Percentiles rank a stretch among this genome's conserved stretches.
Conservation (phyloP, 2,888 invertebrate genomes). For the Drosophila hamatofila region DNA sequence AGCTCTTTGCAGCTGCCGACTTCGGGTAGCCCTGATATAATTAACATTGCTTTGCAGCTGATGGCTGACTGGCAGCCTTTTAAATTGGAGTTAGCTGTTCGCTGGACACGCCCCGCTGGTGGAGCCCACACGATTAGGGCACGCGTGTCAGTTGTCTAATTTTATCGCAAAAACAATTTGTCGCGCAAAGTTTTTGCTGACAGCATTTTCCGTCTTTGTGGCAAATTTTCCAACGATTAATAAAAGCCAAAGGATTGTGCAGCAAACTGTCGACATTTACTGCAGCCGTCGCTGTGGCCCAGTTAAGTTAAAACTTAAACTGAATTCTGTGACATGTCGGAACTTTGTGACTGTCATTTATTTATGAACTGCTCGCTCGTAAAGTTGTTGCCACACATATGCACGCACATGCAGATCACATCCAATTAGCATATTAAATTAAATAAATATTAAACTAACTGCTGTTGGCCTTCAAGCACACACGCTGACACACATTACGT, state of each 20-base stretch:
- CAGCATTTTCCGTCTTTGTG: conserved; percentile 68
- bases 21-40: conserved; percentile 50
- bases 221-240: conserved; percentile 78
- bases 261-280: conserved; percentile 21
- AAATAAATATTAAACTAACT: conserved; percentile 83
- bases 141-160: conserved; percentile 76
- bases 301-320: conserved; percentile 67
- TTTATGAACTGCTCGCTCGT: conserved; percentile 76
- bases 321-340: conserved; percentile 74
- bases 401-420: conserved; percentile 68
- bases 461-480: conserved; percentile 51
- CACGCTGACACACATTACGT: conserved; percentile 30
- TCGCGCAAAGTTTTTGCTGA: conserved; percentile 70
- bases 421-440: conserved; percentile 84
- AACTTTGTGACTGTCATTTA: conserved; percentile 73
- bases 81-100: conserved; percentile 33
- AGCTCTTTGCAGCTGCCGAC: conserved; percentile 28
- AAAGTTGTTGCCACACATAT: conserved; percentile 67
- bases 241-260: conserved; percentile 64
- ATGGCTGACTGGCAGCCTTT: conserved; percentile 56
- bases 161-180: conserved; percentile 81
- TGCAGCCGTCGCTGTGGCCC: conserved; percentile 25
- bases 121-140: conserved; percentile 61
- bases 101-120: conserved; percentile 34
- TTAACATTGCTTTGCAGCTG: conserved; percentile 59